Evolutionary conservation across 2,888 invertebrate species (phyloP).

Genomic region (Aricia artaxerxes): DNA sequence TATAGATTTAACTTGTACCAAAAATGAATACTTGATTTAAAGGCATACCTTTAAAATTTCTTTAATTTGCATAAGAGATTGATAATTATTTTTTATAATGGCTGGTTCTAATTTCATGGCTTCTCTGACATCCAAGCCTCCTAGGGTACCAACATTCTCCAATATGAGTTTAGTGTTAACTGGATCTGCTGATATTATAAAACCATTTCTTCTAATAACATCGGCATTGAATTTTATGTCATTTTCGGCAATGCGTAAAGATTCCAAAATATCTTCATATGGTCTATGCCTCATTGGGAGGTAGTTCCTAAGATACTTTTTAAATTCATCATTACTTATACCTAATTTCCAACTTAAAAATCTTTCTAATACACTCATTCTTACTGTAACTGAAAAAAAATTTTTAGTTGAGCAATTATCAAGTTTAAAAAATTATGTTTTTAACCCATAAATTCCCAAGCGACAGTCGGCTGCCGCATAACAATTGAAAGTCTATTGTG

Average conservation of each 20-base stretch:
- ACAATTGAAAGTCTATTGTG: no score
- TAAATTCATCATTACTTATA: conserved; percentile 59
- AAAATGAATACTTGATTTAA: conserved; percentile 23
- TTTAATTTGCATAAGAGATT: conserved; percentile 76
- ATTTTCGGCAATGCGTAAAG: conserved; percentile 76
- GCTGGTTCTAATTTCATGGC: conserved; percentile 81
- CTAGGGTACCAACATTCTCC: conserved; percentile 73
- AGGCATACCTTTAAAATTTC: conserved; percentile 72
- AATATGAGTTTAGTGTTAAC: conserved; percentile 79
- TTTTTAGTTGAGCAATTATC: not conserved
- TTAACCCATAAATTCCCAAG: no score
- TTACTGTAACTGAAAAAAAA: conserved; percentile 61
- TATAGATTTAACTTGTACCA: not conserved
- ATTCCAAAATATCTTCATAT: conserved; percentile 73
- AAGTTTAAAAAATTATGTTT: conserved; percentile 1
- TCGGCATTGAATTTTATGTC: conserved; percentile 78
- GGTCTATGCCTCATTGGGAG: conserved; percentile 66
- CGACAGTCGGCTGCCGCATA: no score
- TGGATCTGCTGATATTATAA: conserved; percentile 81
- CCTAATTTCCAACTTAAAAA: conserved; percentile 63
- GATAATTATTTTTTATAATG: conserved; percentile 81
- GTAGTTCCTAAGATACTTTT: conserved; percentile 64
- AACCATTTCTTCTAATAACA: conserved; percentile 80
- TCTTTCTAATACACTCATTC: conserved; percentile 64
- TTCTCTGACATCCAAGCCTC: conserved; percentile 77